phyloP scores from a whole-genome alignment of 2,113 vertebrate species.

The Acinonyx jubatus region DNA sequence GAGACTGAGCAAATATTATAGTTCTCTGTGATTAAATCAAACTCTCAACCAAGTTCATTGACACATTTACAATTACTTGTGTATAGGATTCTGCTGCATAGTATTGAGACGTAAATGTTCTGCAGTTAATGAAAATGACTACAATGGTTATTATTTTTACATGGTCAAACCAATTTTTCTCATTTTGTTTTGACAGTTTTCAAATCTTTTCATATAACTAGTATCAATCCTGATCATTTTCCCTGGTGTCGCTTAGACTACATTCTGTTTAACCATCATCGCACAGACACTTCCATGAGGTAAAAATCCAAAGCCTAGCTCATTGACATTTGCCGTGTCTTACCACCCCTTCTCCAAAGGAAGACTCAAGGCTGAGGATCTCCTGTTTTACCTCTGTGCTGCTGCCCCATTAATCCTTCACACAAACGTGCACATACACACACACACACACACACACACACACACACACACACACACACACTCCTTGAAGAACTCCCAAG shows the following conservation, averaged over 20 bases:
- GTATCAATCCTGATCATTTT: not conserved
- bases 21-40: not conserved
- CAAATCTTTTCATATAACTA: not conserved
- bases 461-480: not conserved
- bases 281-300: not conserved
- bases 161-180: not conserved
- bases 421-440: too few species aligned
- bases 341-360: not conserved
- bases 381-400: not conserved
- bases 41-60: not conserved
- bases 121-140: not conserved
- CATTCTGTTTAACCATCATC: not conserved
- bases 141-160: constrained; percentile 10
- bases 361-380: not conserved
- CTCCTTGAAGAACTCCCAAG: not conserved
- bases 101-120: not conserved
- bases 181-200: not conserved
- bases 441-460: not conserved
- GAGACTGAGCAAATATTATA: not conserved
- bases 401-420: not conserved
- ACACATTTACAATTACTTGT: not conserved
- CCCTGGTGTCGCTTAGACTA: not conserved
- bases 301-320: not conserved
- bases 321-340: not conserved
- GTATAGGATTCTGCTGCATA: not conserved